These are phyloP conservation scores for Microctenopoma stevenorrisi DNA, from an alignment of 2,797 vertebrate genomes.

Conservation along the genomic window DNA sequence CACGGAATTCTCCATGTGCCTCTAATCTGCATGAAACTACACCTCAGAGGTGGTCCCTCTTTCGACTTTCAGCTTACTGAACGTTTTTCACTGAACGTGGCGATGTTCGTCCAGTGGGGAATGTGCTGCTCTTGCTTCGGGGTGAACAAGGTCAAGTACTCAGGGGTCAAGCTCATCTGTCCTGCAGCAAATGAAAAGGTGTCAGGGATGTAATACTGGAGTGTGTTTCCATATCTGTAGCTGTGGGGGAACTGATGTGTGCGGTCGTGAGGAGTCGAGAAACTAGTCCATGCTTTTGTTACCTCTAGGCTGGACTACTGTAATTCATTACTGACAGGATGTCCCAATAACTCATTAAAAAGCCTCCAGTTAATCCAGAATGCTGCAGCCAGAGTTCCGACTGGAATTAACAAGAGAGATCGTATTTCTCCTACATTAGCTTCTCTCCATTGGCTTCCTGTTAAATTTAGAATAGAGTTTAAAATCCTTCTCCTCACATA, in stretches of 20 bases:
- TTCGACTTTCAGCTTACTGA: conserved; percentile 26
- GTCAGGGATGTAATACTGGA: conserved; percentile 37
- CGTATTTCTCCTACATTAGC: too few species aligned
- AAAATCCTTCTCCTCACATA: too few species aligned
- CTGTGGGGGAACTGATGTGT: conserved; percentile 26
- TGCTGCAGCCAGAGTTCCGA: too few species aligned
- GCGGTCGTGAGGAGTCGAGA: conserved; percentile 7
- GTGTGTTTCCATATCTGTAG: conserved; percentile 16
- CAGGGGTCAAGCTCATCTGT: conserved; percentile 66
- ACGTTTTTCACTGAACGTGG: conserved; percentile 27
- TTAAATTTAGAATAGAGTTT: too few species aligned
- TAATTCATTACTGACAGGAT: too few species aligned
- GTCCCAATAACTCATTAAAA: too few species aligned
- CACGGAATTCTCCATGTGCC: conserved; percentile 21
- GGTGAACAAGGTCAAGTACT: conserved; percentile 62
- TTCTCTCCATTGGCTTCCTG: too few species aligned
- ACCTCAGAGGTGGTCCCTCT: conserved; percentile 50
- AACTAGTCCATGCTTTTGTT: too few species aligned
- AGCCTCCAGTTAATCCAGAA: too few species aligned
- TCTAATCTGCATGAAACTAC: conserved; percentile 26
- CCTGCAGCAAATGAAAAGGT: conserved; percentile 47
- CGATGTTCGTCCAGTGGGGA: conserved; percentile 45
- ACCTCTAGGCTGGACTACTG: too few species aligned
- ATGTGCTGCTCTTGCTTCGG: conserved; percentile 52
- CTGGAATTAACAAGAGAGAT: too few species aligned